Base-by-base conservation (phyloP, 2,888 invertebrate genomes). In the Calephelis perditalis region DNA sequence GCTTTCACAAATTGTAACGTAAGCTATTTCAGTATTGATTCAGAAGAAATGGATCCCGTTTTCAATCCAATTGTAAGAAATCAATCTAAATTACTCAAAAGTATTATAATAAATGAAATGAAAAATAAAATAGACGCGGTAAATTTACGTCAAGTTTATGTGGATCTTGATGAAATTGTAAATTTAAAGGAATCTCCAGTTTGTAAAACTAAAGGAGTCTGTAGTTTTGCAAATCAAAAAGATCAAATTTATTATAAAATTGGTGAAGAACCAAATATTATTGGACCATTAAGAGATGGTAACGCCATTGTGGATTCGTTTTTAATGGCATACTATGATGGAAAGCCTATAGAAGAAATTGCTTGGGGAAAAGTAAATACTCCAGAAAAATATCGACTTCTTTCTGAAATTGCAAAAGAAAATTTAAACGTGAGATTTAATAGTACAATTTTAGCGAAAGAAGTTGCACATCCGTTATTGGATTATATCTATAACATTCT, bases 311-410 rank as follows among this genome's bases (percentile, higher is more conserved):
- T 81, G 0, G 88, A 89, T 67, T 65, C 76, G 0, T 84, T 86
- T 63, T 54, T 86, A 10, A 88, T 88, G 88, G 75, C 78, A 46
- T 85, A 77, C 52, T 89, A 84, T 36, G 82, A 86, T 66, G 86
- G 85, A 0, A 69, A 71, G 59, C 71, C 78, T 0, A 12, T 69
- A 5, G 65, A 78, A 47, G 72, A 82, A 0, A 74, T 88, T 1
- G 87, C 79, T 0, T 86, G 87, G 86, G 86, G 85, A 0, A 67
- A 75, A 69, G 77, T 87, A 3, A 63, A 62, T 6, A 68, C 65
- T 2, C 52, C 70, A 5, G 61, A 77, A 3, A 73, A 83, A 61
- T 84, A 82, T 82, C 54, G 71, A n/a, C 45, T 72, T 0, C 59
- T 87, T 10, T 60, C 77, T 2, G 66, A 73, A 66, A 73, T 86